Evolutionary conservation across 2,797 vertebrate genomes (phyloP).

Genomic region (Syngnathus acus): DNA sequence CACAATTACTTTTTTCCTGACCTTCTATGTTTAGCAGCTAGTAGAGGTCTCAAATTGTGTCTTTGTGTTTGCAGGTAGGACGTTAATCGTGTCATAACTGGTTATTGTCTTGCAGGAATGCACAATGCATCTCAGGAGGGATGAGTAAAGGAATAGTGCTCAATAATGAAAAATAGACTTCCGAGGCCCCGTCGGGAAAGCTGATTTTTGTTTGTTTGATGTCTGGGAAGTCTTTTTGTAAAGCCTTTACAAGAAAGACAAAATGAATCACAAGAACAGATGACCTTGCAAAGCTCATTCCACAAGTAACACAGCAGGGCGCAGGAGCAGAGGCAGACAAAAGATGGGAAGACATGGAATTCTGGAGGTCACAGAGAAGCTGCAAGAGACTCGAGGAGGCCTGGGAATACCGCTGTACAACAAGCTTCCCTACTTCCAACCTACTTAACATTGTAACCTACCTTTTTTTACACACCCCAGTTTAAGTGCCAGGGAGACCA

Average conservation of each 20-base stretch:
- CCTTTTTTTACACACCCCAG: too few relatives aligned
- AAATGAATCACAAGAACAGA: neutral
- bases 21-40: neutral
- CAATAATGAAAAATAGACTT: constrained; percentile 2
- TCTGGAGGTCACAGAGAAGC: neutral
- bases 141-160: neutral
- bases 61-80: neutral
- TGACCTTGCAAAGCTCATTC: neutral
- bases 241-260: neutral
- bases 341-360: neutral
- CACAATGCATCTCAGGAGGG: neutral
- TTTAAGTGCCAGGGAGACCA: too few relatives aligned
- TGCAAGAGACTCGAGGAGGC: neutral
- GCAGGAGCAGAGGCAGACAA: neutral
- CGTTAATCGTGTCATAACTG: constrained; percentile 3
- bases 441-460: neutral
- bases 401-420: neutral
- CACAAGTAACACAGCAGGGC: neutral
- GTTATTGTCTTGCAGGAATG: constrained; percentile 6
- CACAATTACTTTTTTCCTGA: constrained; percentile 2
- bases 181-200: neutral
- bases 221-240: neutral
- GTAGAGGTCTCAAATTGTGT: constrained; percentile 2
- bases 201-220: neutral
- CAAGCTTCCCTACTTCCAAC: neutral